These are phyloP conservation scores for Microctenopoma lineatum DNA, from an alignment of 2,797 vertebrate genomes.

Conservation along the genomic window DNA sequence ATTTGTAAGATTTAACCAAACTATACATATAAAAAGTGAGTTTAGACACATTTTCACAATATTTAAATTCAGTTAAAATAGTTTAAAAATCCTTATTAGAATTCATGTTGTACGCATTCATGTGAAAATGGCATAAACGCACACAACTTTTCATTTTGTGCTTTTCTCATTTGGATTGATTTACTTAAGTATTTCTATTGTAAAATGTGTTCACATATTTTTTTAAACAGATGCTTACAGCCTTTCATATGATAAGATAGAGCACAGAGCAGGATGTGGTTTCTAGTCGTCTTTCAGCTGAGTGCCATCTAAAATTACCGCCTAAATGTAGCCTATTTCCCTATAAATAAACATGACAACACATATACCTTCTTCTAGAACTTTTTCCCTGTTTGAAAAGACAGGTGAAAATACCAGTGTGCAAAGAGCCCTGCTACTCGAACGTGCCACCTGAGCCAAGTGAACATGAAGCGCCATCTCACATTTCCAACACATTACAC, in stretches of 20 bases:
- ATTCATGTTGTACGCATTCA: neutral
- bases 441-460: neutral
- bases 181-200: neutral
- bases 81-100: neutral
- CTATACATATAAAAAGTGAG: no score
- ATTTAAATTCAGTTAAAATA: neutral
- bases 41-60: no score
- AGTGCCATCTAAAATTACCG: neutral
- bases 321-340: slow-evolving; percentile 13
- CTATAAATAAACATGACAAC: neutral
- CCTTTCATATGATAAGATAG: neutral
- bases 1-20: no score
- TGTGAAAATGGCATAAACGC: neutral
- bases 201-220: neutral
- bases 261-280: slow-evolving; percentile 55
- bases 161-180: neutral
- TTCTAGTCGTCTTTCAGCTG: slow-evolving; percentile 11
- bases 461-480: neutral
- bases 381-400: neutral
- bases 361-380: neutral
- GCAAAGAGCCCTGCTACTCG: neutral
- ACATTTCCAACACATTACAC: neutral
- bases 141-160: no score
- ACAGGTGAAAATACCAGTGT: neutral
- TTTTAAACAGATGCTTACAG: neutral